Evolutionary conservation across 2,113 vertebrate species (phyloP).

Genomic region (Hydropotes inermis): DNA sequence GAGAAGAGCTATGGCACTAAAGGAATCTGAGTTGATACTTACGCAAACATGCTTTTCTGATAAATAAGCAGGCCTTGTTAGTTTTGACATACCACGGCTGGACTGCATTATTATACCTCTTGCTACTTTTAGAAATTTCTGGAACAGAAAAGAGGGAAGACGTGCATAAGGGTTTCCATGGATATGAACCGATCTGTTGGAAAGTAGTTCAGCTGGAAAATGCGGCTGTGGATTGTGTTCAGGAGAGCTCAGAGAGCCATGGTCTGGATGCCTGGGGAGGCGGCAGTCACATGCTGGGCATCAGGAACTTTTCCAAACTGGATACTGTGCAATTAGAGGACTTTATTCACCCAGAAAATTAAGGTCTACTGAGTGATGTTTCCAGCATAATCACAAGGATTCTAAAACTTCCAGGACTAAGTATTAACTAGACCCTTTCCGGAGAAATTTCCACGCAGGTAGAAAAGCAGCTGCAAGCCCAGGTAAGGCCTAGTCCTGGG

Average conservation of each 20-base stretch:
- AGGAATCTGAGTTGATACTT: not conserved
- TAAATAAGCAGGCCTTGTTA: not conserved
- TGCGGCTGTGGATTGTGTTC: not conserved
- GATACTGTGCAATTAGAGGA: not conserved
- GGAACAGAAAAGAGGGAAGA: not conserved
- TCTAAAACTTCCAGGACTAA: not conserved
- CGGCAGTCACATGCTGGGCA: not conserved
- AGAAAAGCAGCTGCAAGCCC: not conserved
- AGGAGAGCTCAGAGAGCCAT: not conserved
- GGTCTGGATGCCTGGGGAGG: not conserved
- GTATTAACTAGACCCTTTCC: not conserved
- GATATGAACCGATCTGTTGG: not conserved
- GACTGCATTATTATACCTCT: not conserved
- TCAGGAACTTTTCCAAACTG: not conserved
- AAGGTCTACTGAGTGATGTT: not conserved
- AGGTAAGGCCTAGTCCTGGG: not conserved
- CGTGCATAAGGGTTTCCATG: not conserved
- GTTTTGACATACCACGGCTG: not conserved
- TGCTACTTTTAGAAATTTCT: slow-evolving; percentile 1
- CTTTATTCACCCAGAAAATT: not conserved
- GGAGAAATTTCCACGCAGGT: not conserved
- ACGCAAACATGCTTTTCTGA: not conserved
- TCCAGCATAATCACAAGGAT: not conserved
- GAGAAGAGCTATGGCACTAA: not conserved
- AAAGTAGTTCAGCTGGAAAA: not conserved